Evolutionary conservation across 2,797 vertebrate genomes (phyloP).

Genomic region (Ptychobarbus kaznakovi): DNA sequence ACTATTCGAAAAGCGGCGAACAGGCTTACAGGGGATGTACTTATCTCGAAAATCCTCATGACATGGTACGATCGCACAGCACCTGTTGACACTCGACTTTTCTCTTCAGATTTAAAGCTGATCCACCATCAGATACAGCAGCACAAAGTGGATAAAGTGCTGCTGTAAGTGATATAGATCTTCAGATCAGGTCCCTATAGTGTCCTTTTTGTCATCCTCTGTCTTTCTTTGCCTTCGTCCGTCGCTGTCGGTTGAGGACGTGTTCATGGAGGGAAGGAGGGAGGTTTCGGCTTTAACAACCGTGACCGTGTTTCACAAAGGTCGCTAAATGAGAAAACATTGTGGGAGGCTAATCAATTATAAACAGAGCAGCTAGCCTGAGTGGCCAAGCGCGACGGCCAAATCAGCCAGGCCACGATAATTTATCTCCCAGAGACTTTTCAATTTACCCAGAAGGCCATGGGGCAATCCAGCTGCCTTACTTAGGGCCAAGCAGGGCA

Average conservation of each 20-base stretch:
- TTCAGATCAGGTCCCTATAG: neutral
- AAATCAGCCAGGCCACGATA: constrained; percentile 62
- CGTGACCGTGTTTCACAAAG: constrained; percentile 60
- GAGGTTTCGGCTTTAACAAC: constrained; percentile 50
- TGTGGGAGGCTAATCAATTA: constrained; percentile 67
- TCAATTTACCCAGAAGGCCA: constrained; percentile 63
- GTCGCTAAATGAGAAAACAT: constrained; percentile 66
- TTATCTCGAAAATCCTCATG: constrained; percentile 23
- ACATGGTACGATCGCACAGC: neutral
- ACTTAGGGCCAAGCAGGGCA: constrained; percentile 41
- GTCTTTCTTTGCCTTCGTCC: constrained; percentile 9
- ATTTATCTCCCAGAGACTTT: constrained; percentile 63
- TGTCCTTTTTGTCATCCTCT: neutral
- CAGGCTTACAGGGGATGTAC: constrained; percentile 18
- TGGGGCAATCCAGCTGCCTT: constrained; percentile 53
- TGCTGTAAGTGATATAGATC: constrained; percentile 27
- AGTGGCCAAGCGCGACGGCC: constrained; percentile 61
- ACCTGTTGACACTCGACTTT: constrained; percentile 13
- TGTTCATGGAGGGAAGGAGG: constrained; percentile 10
- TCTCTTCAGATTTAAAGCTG: constrained; percentile 36
- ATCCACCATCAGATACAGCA: constrained; percentile 43
- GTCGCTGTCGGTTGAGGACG: constrained; percentile 22
- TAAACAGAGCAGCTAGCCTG: constrained; percentile 61
- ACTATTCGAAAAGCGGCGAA: neutral
- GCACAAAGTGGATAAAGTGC: constrained; percentile 43